phyloP scores from a whole-genome alignment of 1,140 invertebrate genomes.

The Theocolax elegans region DNA sequence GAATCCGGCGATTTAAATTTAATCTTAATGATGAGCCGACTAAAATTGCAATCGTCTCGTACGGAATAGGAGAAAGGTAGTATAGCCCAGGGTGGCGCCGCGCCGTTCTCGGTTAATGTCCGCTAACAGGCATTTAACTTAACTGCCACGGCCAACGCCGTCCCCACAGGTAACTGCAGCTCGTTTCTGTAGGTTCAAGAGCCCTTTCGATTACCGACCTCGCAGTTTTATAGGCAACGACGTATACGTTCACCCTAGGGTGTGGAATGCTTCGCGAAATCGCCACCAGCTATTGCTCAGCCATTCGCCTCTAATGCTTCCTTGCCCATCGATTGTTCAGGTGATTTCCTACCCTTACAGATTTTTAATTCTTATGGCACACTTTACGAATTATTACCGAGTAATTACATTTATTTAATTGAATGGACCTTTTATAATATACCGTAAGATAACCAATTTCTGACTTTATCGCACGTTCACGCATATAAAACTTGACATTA shows the following conservation, averaged over 20 bases:
- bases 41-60: conserved; percentile 66
- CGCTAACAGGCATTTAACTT: conserved; percentile 68
- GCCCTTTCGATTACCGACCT: conserved; percentile 63
- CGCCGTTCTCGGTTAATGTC: conserved; percentile 65
- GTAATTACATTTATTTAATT: too few relatives aligned
- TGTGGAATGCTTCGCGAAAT: background rate
- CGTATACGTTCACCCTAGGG: conserved; percentile 13
- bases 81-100: conserved; percentile 52
- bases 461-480: too few relatives aligned
- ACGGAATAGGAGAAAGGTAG: conserved; percentile 52
- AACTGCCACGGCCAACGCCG: conserved; percentile 60
- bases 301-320: too few relatives aligned
- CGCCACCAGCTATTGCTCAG: background rate
- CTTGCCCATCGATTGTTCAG: too few relatives aligned
- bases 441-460: too few relatives aligned
- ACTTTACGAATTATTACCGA: too few relatives aligned
- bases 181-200: conserved; percentile 65
- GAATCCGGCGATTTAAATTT: conserved; percentile 61
- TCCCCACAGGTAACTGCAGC: conserved; percentile 61
- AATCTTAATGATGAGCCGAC: conserved; percentile 66
- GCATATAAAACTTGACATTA: too few relatives aligned
- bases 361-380: too few relatives aligned
- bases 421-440: too few relatives aligned
- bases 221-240: conserved; percentile 60
- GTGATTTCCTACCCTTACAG: too few relatives aligned